A percentile compares a stretch with the other conserved stretches of the same genome.
These are phyloP conservation scores for Papilio demoleus DNA, from an alignment of 2,888 invertebrate species.

Conservation along the genomic window DNA sequence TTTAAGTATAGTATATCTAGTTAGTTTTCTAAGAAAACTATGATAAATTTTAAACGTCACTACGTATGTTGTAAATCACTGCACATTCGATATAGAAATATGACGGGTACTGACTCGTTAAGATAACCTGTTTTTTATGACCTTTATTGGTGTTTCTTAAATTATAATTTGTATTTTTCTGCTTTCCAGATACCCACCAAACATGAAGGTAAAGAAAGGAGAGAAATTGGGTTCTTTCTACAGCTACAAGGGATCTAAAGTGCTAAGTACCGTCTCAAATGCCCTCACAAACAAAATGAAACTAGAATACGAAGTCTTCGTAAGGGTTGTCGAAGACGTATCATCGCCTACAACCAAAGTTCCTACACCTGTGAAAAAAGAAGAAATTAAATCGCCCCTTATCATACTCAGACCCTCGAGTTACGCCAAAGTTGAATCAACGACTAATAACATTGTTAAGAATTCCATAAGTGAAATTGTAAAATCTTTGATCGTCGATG, in stretches of 20 bases:
- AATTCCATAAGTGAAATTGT: conserved; percentile 35
- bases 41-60: too few relatives aligned
- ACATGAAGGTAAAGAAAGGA: conserved; percentile 58
- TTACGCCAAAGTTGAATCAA: conserved; percentile 28
- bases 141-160: background rate
- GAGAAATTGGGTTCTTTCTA: conserved; percentile 70
- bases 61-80: too few relatives aligned
- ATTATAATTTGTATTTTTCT: conserved; percentile 43
- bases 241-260: conserved; percentile 71
- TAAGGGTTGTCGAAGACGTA: conserved; percentile 68
- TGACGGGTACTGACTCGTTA: too few relatives aligned
- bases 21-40: too few relatives aligned
- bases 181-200: conserved; percentile 67
- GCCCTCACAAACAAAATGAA: conserved; percentile 65
- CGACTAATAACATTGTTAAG: conserved; percentile 21
- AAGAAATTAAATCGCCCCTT: conserved; percentile 35
- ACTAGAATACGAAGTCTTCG: conserved; percentile 74
- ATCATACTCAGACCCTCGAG: conserved; percentile 34
- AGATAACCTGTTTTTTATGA: too few relatives aligned
- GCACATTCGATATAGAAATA: too few relatives aligned
- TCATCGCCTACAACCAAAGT: conserved; percentile 37
- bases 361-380: background rate
- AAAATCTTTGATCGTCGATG: conserved; percentile 36
- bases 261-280: conserved; percentile 59
- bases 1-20: too few relatives aligned